A percentile compares a stretch with the other conserved stretches of the same genome.
These are phyloP conservation scores for Luehdorfia chinensis DNA, from an alignment of 1,140 invertebrate species.

Conservation along the genomic window DNA sequence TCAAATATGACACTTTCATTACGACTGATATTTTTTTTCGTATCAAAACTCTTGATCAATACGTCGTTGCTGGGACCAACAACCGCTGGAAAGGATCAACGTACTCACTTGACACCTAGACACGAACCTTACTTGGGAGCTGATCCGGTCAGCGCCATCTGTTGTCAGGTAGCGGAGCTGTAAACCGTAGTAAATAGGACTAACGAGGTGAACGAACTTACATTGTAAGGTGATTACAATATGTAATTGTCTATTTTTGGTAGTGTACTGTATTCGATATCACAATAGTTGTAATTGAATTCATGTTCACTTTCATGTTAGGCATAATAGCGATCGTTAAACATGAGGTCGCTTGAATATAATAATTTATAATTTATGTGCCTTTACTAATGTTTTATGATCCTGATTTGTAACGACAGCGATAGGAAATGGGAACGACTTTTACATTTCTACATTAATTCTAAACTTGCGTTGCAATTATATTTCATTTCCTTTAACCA, in stretches of 20 bases:
- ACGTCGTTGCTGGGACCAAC: conserved; percentile 31
- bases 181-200: conserved; percentile 40
- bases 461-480: no score
- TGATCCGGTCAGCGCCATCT: conserved; percentile 39
- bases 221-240: conserved; percentile 27
- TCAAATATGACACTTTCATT: conserved; percentile 40
- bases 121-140: conserved; percentile 24
- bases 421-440: no score
- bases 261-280: conserved; percentile 17
- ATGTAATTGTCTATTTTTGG: conserved; percentile 41
- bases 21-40: conserved; percentile 29
- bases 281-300: conserved; percentile 16
- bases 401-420: not conserved
- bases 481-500: no score
- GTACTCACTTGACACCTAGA: conserved; percentile 32
- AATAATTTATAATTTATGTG: conserved; percentile 2
- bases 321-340: conserved; percentile 14
- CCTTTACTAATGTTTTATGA: not conserved
- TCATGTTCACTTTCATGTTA: conserved; percentile 15
- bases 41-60: conserved; percentile 35
- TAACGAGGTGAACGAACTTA: conserved; percentile 39
- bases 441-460: no score
- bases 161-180: conserved; percentile 39
- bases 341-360: conserved; percentile 8
- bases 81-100: conserved; percentile 40